phyloP scores from a whole-genome alignment of 1,140 invertebrate genomes.

The Cataglyphis hispanica region DNA sequence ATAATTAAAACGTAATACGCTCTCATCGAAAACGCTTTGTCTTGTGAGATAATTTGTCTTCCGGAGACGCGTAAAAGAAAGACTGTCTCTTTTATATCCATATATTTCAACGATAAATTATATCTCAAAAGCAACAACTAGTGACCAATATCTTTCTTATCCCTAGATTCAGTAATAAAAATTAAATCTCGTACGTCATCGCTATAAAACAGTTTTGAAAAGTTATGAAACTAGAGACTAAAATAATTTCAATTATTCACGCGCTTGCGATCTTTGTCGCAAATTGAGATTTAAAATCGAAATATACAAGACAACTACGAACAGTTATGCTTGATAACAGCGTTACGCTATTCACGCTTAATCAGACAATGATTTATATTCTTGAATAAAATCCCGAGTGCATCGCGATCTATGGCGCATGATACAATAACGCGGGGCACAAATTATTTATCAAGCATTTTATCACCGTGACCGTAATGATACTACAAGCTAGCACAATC shows the following conservation, averaged over 20 bases:
- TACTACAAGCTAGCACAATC: constrained; percentile 37
- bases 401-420: neutral
- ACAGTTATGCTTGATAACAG: neutral
- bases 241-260: neutral
- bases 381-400: constrained; percentile 11
- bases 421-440: constrained; percentile 12
- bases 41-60: constrained; percentile 49
- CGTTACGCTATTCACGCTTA: constrained; percentile 6
- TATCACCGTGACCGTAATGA: constrained; percentile 50
- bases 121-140: neutral
- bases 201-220: neutral
- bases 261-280: neutral
- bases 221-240: neutral
- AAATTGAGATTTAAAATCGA: neutral
- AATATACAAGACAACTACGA: neutral
- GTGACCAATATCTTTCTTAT: neutral
- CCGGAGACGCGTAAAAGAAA: constrained; percentile 20
- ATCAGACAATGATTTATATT: constrained; percentile 40
- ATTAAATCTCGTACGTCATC: neutral
- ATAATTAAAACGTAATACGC: constrained; percentile 57
- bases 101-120: constrained; percentile 25
- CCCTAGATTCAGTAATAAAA: neutral
- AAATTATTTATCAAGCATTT: constrained; percentile 58
- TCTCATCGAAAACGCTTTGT: constrained; percentile 51
- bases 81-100: neutral